Evolutionary conservation across 2,888 invertebrate species (phyloP).

Genomic region (Agriopis aurantiaria): DNA sequence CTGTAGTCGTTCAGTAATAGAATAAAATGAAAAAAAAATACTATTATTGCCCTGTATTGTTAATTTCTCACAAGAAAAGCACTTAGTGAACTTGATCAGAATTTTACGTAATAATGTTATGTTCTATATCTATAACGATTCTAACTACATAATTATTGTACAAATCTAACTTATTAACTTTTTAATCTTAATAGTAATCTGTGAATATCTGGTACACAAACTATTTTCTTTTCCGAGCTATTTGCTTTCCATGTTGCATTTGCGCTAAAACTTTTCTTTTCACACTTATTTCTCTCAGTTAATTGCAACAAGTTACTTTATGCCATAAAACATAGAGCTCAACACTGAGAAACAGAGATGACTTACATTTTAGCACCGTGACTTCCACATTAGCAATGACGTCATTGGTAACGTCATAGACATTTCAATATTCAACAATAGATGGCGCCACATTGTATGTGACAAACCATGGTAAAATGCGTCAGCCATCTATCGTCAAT

Average conservation of each 20-base stretch:
- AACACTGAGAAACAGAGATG: conserved; percentile 9
- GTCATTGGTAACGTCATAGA: no score
- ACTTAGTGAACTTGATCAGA: no score
- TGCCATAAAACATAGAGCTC: conserved; percentile 21
- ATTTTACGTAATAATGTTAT: not conserved
- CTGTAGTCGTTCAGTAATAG: no score
- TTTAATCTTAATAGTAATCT: conserved; percentile 12
- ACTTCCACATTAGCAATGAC: not conserved
- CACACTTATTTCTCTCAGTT: conserved; percentile 25
- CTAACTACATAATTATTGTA: not conserved
- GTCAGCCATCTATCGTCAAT: no score
- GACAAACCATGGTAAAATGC: no score
- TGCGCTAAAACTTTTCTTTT: conserved; percentile 22
- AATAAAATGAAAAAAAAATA: no score
- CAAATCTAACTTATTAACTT: not conserved
- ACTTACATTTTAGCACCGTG: not conserved
- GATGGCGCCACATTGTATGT: no score
- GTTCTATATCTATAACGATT: not conserved
- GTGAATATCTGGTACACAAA: conserved; percentile 29
- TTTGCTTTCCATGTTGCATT: conserved; percentile 62
- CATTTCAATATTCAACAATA: no score
- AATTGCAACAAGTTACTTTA: conserved; percentile 28
- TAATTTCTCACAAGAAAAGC: no score
- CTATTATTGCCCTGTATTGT: no score
- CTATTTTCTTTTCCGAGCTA: conserved; percentile 35